Percentiles rank a stretch among this genome's conserved stretches.
Conservation (phyloP, 2,888 invertebrate genomes). For the Chrysomela aeneicollis region DNA sequence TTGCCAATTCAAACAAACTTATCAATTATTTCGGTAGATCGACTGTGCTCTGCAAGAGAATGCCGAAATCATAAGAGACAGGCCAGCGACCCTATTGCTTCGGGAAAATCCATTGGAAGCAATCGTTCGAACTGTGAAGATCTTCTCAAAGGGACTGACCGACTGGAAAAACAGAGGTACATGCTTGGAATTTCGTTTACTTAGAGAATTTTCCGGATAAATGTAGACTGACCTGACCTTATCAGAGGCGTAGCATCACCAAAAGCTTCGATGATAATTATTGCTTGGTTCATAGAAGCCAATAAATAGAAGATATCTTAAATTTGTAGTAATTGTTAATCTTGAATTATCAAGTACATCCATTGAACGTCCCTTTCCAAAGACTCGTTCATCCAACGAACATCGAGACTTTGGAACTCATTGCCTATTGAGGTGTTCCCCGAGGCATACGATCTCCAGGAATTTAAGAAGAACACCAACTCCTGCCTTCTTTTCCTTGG, state of each 20-base stretch:
- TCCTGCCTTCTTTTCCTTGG: too few species aligned
- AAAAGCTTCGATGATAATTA: too few species aligned
- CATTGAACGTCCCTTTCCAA: too few species aligned
- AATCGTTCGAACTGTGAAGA: conserved; percentile 20
- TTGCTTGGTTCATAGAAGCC: not conserved
- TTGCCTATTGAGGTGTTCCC: too few species aligned
- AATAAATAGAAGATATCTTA: not conserved
- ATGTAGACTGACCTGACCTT: not conserved
- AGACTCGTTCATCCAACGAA: too few species aligned
- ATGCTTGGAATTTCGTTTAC: conserved; percentile 6
- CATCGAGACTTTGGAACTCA: too few species aligned
- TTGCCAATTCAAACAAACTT: not conserved
- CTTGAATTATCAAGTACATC: too few species aligned
- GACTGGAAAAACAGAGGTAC: conserved; percentile 25
- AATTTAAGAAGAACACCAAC: too few species aligned
- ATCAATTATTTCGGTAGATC: not conserved
- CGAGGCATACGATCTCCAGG: too few species aligned
- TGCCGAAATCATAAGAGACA: conserved; percentile 24
- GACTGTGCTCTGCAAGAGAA: conserved; percentile 8
- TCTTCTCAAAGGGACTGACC: conserved; percentile 12
- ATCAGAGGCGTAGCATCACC: too few species aligned
- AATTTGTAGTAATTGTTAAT: too few species aligned
- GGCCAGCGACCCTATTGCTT: conserved; percentile 30
- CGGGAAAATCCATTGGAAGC: conserved; percentile 21
- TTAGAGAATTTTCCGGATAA: not conserved